phyloP scores from a whole-genome alignment of 2,113 vertebrate species.

The Tamias sibiricus region DNA sequence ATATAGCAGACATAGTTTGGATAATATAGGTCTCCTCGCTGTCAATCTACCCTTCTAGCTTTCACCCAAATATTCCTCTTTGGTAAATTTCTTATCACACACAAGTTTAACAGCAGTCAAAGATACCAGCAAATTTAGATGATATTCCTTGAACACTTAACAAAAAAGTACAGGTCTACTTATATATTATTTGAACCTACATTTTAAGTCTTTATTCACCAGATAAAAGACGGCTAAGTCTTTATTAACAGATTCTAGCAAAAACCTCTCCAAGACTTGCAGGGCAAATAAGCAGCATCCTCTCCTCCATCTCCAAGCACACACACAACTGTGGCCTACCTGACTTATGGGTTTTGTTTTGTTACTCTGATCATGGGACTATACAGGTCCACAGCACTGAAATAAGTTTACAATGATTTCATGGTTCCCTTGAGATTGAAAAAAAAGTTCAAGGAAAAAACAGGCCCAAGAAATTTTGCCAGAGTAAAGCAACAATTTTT shows the following conservation, averaged over 20 bases:
- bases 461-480: background rate
- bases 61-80: background rate
- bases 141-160: conserved; percentile 29
- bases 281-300: background rate
- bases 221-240: background rate
- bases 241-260: conserved; percentile 35
- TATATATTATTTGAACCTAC: background rate
- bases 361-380: background rate
- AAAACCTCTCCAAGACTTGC: background rate
- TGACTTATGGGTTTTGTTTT: background rate
- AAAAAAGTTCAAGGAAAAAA: conserved; percentile 24
- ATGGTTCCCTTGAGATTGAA: background rate
- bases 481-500: conserved; percentile 5
- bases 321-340: background rate
- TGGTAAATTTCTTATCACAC: background rate
- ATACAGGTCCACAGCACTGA: background rate
- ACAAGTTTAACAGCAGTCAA: background rate
- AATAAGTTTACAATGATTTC: background rate
- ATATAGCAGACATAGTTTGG: background rate
- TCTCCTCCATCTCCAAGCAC: background rate
- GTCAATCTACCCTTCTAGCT: background rate
- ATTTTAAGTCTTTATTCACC: background rate
- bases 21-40: background rate
- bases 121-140: conserved; percentile 45
- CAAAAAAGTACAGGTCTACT: background rate